phyloP scores from a whole-genome alignment of 2,113 vertebrate genomes.

The Protomyctophum bolini region DNA sequence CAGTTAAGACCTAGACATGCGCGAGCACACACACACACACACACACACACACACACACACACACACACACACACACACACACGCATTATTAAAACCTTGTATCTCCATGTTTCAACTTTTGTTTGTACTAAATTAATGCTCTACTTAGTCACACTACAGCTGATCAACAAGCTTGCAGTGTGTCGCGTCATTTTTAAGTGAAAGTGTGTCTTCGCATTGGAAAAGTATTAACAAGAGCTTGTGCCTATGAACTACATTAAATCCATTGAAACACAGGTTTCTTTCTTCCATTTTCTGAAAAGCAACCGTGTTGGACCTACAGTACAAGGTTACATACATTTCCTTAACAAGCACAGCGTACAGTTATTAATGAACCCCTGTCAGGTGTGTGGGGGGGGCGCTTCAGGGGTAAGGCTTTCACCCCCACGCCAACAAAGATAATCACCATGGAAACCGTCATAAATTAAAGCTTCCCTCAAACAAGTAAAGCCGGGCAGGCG shows the following conservation, averaged over 20 bases:
- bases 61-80: conserved; percentile 10
- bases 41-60: conserved; percentile 83
- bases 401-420: conserved; percentile 77
- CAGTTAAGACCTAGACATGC: conserved; percentile 62
- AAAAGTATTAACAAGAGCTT: no score
- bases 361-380: conserved; percentile 89
- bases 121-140: no score
- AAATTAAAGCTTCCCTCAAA: conserved; percentile 82
- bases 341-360: conserved; percentile 78
- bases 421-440: conserved; percentile 83
- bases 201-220: no score
- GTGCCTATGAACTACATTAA: no score
- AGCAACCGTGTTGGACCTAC: no score
- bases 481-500: conserved; percentile 31
- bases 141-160: no score
- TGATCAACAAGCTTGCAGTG: no score
- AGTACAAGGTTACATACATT: conserved; percentile 37
- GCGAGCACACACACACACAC: conserved; percentile 84
- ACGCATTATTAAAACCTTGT: not conserved
- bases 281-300: no score
- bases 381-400: conserved; percentile 75
- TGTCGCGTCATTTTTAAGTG: no score
- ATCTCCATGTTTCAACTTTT: no score
- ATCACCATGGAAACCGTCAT: conserved; percentile 90
- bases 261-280: no score